Base-by-base conservation (phyloP, 2,797 vertebrate genomes). In the Lates japonicus region DNA sequence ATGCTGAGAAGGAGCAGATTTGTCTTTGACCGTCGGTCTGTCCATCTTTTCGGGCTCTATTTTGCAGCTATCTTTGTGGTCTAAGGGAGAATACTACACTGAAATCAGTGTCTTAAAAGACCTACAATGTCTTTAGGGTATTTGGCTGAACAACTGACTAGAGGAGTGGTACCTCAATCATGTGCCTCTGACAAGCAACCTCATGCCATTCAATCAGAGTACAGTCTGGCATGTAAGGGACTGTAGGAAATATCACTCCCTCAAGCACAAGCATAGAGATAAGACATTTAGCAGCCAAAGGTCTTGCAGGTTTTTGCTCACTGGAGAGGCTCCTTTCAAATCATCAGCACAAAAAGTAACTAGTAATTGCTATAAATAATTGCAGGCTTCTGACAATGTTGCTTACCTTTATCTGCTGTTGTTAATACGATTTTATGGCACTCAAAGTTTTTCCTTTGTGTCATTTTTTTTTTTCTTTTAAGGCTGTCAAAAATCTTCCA, bases 1-100 rank as follows among this genome's bases (percentile, higher is more conserved):
- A 89, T 86, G 78, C 52, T 71, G 71, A 84, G 84, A 90, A 85
- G 79, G 65, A 79, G 73, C 86, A 80, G 80, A 79, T 83, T 90
- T 81, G 87, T 88, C 84, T 79, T 77, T 70, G 52, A 69, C 49
- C 48, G 64, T 73, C 81, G 5, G 54, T 85, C 80, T 12, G 44
- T 79, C 79, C 76, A n/a, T 87, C 62, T 58, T 74, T 83, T 42
- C 64, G 59, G 48, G 13, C 59, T 83, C 54, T 10, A 33, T 70
- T 86, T 72, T 62, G 46, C 58, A 52, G 55, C 69, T 65, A 46
- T 77, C 73, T 69, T 74, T 83, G 37, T 70, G 42, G 71, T 87
- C 48, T 55, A 44, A 74, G 58, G 70, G 31, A 78, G 44, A 83
- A 89, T 74, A 83, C 78, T 72, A 70, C 48, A 58, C 59, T 55